Evolutionary conservation across 2,888 invertebrate genomes (phyloP), one percentile per base, ranked within the genome.

Genomic region (Malthinus flaveolus): DNA sequence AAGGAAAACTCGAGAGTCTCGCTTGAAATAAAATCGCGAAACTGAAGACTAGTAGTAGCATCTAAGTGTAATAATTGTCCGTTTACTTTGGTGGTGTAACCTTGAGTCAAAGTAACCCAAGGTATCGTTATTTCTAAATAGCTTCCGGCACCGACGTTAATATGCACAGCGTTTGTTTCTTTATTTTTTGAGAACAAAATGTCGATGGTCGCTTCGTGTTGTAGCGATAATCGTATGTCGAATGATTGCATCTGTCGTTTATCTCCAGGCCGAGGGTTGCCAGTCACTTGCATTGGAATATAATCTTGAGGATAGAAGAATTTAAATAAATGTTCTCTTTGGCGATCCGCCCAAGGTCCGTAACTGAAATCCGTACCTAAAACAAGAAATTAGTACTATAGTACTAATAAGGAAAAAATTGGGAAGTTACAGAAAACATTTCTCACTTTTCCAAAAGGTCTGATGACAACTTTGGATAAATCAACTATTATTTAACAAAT

Each of bases 331-430:
- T 93, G 89, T 75, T 97, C 97, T 63, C 98, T 85, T 76, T 99
- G 98, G 49, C 97, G 85, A 76, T 99, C 98, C 2, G 97, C 98
- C 98, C 98, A 99, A 0, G 98, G 98, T 0, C 98, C 98, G 74
- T 98, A 99, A 78, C 96, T 97, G 71, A 99, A 93, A 74, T 96
- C 94, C 1, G 93, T 94, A 0, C 85, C 74, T 73, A 47, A 45
- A 68, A 66, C 10, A 15, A 8, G 12, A 52, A 45, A 46, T 12
- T 39, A 6, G 13, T 7, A 9, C 15, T 15, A 1, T 9, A 13
- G 13, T 12, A 9, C 9, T 3, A 45, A 45, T 12, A 44, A 7
- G 8, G 44, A 9, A 33, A n/a, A 33, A 7, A 9, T 9, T 33
- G 33, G 8, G 33, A 7, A 7, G 1, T 1, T 33, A 33, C 33